Evolutionary conservation across 2,113 vertebrate genomes (phyloP).

Genomic region (Rhadina sibilatrix): DNA sequence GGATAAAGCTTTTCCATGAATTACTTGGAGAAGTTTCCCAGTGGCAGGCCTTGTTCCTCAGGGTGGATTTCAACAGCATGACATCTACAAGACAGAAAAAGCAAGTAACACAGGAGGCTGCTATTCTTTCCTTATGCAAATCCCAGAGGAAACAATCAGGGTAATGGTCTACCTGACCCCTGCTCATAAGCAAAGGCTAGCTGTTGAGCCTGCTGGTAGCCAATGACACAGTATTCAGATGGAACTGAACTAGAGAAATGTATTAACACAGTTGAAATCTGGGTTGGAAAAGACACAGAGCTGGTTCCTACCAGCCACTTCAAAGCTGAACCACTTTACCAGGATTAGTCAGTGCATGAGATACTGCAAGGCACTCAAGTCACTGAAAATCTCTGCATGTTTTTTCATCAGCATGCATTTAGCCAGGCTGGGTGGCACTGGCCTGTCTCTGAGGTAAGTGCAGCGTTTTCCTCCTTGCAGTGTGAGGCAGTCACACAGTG

Average conservation of each 20-base stretch:
- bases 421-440: rapidly evolving
- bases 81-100: background rate
- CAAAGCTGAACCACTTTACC: background rate
- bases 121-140: background rate
- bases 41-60: background rate
- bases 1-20: background rate
- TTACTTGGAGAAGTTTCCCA: background rate
- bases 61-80: background rate
- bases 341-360: background rate
- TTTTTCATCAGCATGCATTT: background rate
- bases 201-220: background rate
- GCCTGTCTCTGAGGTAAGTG: background rate
- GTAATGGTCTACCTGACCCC: too few species aligned
- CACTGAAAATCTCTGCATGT: background rate
- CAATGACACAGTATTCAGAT: background rate
- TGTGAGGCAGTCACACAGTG: background rate
- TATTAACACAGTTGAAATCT: rapidly evolving
- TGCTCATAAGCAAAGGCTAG: background rate
- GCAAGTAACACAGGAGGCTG: background rate
- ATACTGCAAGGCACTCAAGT: background rate
- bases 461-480: background rate
- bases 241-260: background rate
- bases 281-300: background rate
- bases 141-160: background rate
- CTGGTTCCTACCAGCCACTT: background rate